Base-by-base conservation (phyloP, 2,888 invertebrate species). In the Cryptocephalus primarius region DNA sequence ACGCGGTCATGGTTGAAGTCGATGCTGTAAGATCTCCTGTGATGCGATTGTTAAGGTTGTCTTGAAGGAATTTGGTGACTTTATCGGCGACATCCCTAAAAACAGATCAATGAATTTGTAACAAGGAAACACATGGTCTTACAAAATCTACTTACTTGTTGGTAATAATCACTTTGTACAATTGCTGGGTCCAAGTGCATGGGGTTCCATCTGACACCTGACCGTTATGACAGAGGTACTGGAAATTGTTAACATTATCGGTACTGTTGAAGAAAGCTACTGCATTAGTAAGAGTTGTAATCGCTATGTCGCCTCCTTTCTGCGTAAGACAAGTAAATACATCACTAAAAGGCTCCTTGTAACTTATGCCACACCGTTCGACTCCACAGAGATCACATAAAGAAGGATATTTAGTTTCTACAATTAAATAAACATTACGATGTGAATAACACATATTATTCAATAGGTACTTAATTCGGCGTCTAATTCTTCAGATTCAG, bases 141-240 rank as follows among this genome's bases (percentile, higher is more conserved):
- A 22, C 22, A 22, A 22, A 22, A 22, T 22, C 22, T 4, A 22
- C 22, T 6, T 22, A 22, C 22, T 22, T 22, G 22, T 22, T 22
- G 22, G 22, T 22, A 6, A 22, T 22, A 22, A 22, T 22, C 22
- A 22, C 22, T 22, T 22, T 22, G 22, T 80, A 80, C 0, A 82
- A 80, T 58, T 83, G 82, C 39, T 69, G 72, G 2, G 80, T 69
- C 75, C 83, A 78, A 12, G 75, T 65, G 58, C 83, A 83, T 0
- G 80, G 77, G 0, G 14, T 45, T 34, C 56, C 52, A 46, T 57
- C 56, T 47, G 56, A 50, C 40, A 59, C 11, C n/a, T 55, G 56
- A 8, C 67, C 67, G 57, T 69, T 55, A 22, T 59, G 55, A 53
- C 70, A 70, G 3, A 69, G 52, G 48, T 62, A 69, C 45, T 54